Conservation (phyloP, 1,140 invertebrate species). For the Atopsyche davidsoni region DNA sequence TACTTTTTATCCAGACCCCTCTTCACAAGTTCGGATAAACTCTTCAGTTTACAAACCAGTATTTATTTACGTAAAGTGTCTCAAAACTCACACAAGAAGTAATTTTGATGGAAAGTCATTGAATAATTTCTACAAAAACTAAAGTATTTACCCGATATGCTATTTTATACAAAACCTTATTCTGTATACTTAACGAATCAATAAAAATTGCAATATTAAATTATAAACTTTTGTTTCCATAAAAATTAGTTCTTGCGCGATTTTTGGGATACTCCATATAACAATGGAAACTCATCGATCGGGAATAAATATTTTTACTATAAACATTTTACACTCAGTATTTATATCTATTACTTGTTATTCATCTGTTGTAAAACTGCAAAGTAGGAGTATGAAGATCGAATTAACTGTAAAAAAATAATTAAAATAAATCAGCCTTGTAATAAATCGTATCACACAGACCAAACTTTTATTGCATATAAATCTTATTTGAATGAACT, state of each 20-base stretch:
- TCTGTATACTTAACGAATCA: neutral
- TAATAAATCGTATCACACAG: constrained; percentile 1
- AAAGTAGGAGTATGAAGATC: constrained; percentile 34
- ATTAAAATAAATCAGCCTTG: neutral
- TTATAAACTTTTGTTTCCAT: neutral
- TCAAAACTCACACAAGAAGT: too few species aligned
- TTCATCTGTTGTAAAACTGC: constrained; percentile 27
- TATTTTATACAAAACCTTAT: too few species aligned
- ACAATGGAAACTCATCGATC: too few species aligned
- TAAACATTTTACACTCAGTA: neutral
- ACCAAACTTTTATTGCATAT: neutral
- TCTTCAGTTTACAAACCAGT: too few species aligned
- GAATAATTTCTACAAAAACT: too few species aligned
- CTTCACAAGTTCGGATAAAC: too few species aligned
- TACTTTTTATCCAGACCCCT: too few species aligned
- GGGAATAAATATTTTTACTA: too few species aligned
- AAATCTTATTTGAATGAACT: neutral
- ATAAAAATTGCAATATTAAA: neutral
- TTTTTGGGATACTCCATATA: neutral
- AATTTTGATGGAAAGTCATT: too few species aligned
- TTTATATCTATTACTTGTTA: constrained; percentile 8
- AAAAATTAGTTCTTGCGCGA: neutral
- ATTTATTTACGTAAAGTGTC: too few species aligned
- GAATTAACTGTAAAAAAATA: constrained; percentile 30
- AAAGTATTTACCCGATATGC: too few species aligned